These are phyloP conservation scores for Florisuga fusca DNA, from an alignment of 2,797 vertebrate species.

Conservation along the genomic window DNA sequence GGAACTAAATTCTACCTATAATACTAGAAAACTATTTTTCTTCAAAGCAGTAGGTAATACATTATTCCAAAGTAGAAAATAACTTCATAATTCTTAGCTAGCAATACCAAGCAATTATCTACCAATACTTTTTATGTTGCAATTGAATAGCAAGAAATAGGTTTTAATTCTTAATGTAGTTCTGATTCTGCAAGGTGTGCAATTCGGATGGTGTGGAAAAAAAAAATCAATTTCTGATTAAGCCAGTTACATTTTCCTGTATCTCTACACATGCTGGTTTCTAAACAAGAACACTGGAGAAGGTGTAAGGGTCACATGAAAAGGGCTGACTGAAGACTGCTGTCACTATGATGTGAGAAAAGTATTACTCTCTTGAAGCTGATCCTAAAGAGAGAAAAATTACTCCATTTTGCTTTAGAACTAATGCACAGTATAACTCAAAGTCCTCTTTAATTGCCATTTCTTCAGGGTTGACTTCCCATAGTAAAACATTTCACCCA, in stretches of 20 bases:
- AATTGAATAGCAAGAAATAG: not conserved
- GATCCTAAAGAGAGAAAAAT: not conserved
- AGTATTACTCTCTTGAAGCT: not conserved
- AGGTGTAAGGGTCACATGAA: not conserved
- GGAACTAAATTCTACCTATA: not conserved
- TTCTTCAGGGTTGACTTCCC: constrained; percentile 44
- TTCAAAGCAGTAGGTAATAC: not conserved
- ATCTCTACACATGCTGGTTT: not conserved
- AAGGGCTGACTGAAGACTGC: not conserved
- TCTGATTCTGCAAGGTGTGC: not conserved
- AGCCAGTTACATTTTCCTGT: not conserved
- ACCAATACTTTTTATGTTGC: not conserved
- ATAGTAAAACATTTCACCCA: constrained; percentile 4
- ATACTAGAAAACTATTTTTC: not conserved
- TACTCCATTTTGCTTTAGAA: not conserved
- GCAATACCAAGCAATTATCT: no score
- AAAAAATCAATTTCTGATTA: not conserved
- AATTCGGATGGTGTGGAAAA: not conserved
- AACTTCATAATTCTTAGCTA: not conserved
- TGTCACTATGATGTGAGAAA: not conserved
- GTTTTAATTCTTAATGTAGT: not conserved
- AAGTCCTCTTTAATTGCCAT: constrained; percentile 42
- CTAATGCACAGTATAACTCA: constrained; percentile 41
- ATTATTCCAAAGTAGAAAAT: not conserved
- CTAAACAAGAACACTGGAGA: not conserved